Base-by-base conservation (phyloP, 2,888 invertebrate species). In the Conomelus anceps region DNA sequence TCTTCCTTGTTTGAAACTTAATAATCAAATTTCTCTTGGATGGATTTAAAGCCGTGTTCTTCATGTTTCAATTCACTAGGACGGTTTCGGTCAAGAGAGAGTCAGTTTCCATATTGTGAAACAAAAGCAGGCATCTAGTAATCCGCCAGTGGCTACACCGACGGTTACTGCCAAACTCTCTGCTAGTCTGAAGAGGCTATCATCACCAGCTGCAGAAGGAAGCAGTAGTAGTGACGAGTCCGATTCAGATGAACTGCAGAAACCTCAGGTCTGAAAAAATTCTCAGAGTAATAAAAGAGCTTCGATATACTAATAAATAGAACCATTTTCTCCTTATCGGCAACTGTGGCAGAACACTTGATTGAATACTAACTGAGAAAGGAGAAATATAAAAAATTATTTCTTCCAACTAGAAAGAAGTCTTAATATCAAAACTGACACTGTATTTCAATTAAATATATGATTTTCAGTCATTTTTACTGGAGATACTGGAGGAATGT, bases 41-140 rank as follows among this genome's bases (percentile, higher is more conserved):
- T n/a, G n/a, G n/a, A n/a, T n/a, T n/a, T n/a, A n/a, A n/a, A n/a
- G n/a, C n/a, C n/a, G n/a, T n/a, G n/a, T n/a, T n/a, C n/a, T n/a
- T n/a, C n/a, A n/a, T n/a, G n/a, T 26, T 26, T 84, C 13, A 7
- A 6, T 90, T 93, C 90, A 92, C 91, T 90, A 94, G 94, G 94
- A 95, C 93, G 93, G 93, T 29, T 93, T 92, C 89, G 93, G 97
- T 0, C 96, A 96, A 93, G 96, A 96, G 93, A 95, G 95, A 92
- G 95, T 97, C 0, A 95, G 95, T 90, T 96, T 96, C 91, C 96
- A 96, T 92, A 96, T 96, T 20, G 95, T 96, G 0, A 95, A 95
- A 89, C 95, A 95, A 90, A 93, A 94, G 0, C 94, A 94, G 0
- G 92, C 94, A 4, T 93, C 94, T n/a, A 94, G 94, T 0, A 89